Evolutionary conservation across 2,888 invertebrate genomes (phyloP).

Genomic region (Eurois occulta): DNA sequence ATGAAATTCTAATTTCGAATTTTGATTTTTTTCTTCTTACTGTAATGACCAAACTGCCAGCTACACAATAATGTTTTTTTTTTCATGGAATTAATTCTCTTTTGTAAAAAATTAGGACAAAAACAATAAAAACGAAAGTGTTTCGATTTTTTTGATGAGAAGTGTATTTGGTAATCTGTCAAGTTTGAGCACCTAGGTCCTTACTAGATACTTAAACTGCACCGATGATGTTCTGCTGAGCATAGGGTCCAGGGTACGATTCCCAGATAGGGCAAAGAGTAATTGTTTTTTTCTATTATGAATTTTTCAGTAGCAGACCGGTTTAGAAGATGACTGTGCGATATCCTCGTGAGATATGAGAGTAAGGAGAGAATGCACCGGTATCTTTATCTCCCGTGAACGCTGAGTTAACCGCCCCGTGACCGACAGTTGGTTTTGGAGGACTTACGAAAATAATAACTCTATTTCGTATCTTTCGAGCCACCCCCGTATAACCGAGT

Average conservation of each 20-base stretch:
- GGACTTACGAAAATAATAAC: background rate
- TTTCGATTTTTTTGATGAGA: too few relatives aligned
- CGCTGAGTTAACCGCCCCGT: background rate
- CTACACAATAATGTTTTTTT: too few relatives aligned
- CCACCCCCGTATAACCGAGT: constrained; percentile 9
- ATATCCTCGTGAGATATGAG: background rate
- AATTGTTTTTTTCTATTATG: background rate
- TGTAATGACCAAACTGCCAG: too few relatives aligned
- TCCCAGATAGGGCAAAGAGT: background rate
- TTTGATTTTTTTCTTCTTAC: too few relatives aligned
- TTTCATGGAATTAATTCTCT: too few relatives aligned
- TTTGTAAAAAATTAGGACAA: too few relatives aligned
- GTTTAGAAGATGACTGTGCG: background rate
- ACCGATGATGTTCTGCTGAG: background rate
- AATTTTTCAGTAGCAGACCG: background rate
- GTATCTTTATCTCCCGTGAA: background rate
- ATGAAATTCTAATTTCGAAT: too few relatives aligned
- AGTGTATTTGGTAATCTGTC: too few relatives aligned
- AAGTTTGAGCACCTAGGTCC: too few relatives aligned
- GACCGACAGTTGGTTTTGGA: background rate
- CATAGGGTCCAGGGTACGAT: background rate
- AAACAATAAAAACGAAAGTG: too few relatives aligned
- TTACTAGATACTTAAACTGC: too few relatives aligned
- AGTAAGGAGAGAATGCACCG: background rate
- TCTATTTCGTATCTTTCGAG: too few relatives aligned